Evolutionary conservation across 35 echinoderm and acorn worm species (phyloP).

Genomic region (Lytechinus pictus): DNA sequence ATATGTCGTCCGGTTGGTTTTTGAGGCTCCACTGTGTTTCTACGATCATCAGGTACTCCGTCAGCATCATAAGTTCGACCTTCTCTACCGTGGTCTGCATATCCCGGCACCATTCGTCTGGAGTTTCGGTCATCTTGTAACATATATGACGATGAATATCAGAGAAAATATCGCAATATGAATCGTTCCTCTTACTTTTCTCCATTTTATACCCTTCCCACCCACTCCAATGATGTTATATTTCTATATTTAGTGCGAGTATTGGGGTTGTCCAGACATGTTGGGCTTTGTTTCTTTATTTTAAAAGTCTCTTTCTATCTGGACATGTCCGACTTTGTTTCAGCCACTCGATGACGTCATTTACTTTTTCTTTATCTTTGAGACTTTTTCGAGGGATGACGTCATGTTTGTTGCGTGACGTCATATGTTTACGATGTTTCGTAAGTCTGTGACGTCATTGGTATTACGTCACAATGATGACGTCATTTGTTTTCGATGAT

Average conservation of each 20-base stretch:
- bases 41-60: not conserved
- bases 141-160: not conserved
- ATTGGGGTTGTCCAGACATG: no score
- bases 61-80: constrained; percentile 13
- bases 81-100: not conserved
- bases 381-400: no score
- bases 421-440: no score
- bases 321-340: not conserved
- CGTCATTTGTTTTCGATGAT: no score
- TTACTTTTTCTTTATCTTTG: no score
- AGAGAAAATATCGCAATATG: not conserved
- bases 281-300: not conserved
- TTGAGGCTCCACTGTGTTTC: no score
- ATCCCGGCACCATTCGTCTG: not conserved
- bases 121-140: not conserved
- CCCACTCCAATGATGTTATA: no score
- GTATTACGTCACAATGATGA: no score
- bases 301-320: not conserved
- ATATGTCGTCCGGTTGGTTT: no score
- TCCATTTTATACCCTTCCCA: not conserved
- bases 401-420: not conserved
- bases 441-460: not conserved
- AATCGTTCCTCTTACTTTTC: not conserved
- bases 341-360: no score
- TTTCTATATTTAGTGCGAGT: no score